phyloP scores from a whole-genome alignment of 2,888 invertebrate species.

The Agriopis aurantiaria region DNA sequence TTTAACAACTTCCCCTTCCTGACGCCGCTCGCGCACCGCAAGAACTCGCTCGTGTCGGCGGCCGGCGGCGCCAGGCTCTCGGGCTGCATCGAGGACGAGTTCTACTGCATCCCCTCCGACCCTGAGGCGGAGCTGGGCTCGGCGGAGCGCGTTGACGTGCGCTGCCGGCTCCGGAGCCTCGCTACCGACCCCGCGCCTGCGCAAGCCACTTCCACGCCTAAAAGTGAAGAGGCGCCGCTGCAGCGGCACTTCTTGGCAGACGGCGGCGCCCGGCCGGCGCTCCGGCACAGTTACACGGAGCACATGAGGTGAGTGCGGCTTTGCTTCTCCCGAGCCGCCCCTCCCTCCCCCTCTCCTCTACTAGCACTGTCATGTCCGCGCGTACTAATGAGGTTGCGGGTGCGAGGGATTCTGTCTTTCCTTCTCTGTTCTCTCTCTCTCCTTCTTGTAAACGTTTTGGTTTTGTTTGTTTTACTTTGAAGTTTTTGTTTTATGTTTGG shows the following conservation, averaged over 20 bases:
- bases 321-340: slow-evolving; percentile 3
- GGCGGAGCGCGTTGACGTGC: slow-evolving; percentile 64
- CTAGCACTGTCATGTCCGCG: slow-evolving; percentile 6
- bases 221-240: slow-evolving; percentile 35
- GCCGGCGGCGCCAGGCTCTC: slow-evolving; percentile 67
- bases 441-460: slow-evolving; percentile 34
- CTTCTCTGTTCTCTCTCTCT: slow-evolving; percentile 38
- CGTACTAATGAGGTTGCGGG: slow-evolving; percentile 57
- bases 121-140: slow-evolving; percentile 56
- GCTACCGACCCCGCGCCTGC: not conserved
- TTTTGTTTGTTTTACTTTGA: slow-evolving; percentile 35
- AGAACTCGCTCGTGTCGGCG: slow-evolving; percentile 72
- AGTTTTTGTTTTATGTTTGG: slow-evolving; percentile 35
- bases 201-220: slow-evolving; percentile 35
- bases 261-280: slow-evolving; percentile 8
- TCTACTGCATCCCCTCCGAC: slow-evolving; percentile 77
- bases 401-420: slow-evolving; percentile 40
- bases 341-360: slow-evolving; percentile 42
- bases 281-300: slow-evolving; percentile 75
- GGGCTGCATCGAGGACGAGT: slow-evolving; percentile 80
- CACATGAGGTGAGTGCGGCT: slow-evolving; percentile 68
- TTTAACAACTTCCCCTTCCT: slow-evolving; percentile 86
- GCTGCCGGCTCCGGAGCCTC: slow-evolving; percentile 64
- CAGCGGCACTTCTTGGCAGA: slow-evolving; percentile 21
- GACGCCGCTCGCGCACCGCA: slow-evolving; percentile 86